Evolutionary conservation across 2,888 invertebrate species (phyloP), one percentile per base, ranked within the genome.

Genomic region (Labia minor): DNA sequence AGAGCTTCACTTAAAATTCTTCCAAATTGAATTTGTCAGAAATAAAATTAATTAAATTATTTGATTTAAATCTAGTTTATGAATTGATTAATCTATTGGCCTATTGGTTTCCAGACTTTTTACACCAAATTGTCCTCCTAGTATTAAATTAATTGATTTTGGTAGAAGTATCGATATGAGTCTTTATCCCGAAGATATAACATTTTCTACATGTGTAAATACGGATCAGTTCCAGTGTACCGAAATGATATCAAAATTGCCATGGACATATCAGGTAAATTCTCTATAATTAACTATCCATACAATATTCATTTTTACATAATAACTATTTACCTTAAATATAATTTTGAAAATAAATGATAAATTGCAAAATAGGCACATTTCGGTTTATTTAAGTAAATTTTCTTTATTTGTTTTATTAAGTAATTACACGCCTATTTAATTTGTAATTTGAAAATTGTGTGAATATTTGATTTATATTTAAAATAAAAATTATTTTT

Each of bases 151-250:
- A 66, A 96, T 96, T 73, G 97, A 97, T 79, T 92, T 93, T 78
- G 97, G 97, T 33, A 89, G 92, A 74, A 88, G 92, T 71, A 95
- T 97, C 75, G 97, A 97, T 76, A 91, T 96, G 90, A 84, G 85
- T 63, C 79, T 90, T 70, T 91, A 91, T 74, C 89, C 91, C 14
- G 80, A 85, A 70, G 86, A 83, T 62, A 89, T 91, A 33, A 85
- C 85, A 62, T 95, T 95, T 77, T 86, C 80, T 72, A 83, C 85
- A 75, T 82, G 87, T 70, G 88, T 90, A 73, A 87, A 87, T 64
- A 89, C 89, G 1, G 88, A 89, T 74, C 85, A 86, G 68, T 69
- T 69, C 61, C 64, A 66, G 21, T 70, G 69, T 21, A 76, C 89
- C 65, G 96, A 97, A 81, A 97, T 97, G 95, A 83, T 85, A 71